These are phyloP conservation scores for Apodemia hepburni DNA, from an alignment of 2,888 invertebrate species.

Conservation along the genomic window DNA sequence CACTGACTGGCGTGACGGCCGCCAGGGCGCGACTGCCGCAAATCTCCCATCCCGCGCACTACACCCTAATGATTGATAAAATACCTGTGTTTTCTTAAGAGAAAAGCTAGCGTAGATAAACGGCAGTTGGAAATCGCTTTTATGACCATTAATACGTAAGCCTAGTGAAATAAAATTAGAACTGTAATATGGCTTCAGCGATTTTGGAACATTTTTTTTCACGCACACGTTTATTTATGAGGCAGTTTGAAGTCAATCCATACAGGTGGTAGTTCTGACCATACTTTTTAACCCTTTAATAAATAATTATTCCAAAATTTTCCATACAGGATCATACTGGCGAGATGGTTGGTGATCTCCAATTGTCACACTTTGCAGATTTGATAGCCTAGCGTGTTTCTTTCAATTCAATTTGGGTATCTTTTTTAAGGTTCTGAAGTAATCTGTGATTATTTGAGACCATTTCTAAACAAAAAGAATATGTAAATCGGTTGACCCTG, in stretches of 20 bases:
- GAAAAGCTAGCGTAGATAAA: conserved; percentile 43
- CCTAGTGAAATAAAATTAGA: conserved; percentile 18
- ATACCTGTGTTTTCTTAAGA: conserved; percentile 63
- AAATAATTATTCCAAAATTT: no score
- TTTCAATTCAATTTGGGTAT: no score
- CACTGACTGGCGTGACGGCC: conserved; percentile 43
- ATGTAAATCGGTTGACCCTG: no score
- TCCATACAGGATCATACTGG: no score
- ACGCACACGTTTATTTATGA: not conserved
- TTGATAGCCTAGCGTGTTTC: no score
- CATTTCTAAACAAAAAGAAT: no score
- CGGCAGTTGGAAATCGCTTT: conserved; percentile 31
- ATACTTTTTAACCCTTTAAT: no score
- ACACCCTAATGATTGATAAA: conserved; percentile 66
- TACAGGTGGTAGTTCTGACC: no score
- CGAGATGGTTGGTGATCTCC: no score
- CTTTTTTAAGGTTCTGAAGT: no score
- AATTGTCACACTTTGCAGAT: no score
- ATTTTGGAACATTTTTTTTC: not conserved
- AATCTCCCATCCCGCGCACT: conserved; percentile 38
- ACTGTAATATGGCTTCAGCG: not conserved
- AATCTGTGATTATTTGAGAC: no score
- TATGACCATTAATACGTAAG: conserved; percentile 26
- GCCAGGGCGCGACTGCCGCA: conserved; percentile 42
- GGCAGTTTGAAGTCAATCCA: not conserved